phyloP scores from a whole-genome alignment of 2,888 invertebrate species.

The Drosophila koepferae region DNA sequence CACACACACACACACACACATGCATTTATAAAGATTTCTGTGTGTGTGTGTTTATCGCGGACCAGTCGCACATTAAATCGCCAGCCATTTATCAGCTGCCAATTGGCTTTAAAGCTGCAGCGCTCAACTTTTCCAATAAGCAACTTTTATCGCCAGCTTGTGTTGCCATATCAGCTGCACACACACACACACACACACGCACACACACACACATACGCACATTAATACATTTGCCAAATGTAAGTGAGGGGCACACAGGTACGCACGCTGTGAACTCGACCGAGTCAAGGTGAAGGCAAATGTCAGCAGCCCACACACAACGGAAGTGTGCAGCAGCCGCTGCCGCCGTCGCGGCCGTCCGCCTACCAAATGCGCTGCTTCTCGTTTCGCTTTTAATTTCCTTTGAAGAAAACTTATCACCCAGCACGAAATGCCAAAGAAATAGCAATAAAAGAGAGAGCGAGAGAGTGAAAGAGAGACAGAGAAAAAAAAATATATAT shows the following conservation, averaged over 20 bases:
- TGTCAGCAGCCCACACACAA: conserved; percentile 54
- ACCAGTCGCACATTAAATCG: conserved; percentile 46
- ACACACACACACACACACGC: conserved; percentile 4
- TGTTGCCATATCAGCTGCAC: conserved; percentile 46
- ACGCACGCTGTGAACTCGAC: conserved; percentile 42
- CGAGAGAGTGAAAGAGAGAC: conserved; percentile 8
- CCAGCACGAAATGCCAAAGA: conserved; percentile 64
- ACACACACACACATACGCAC: not conserved
- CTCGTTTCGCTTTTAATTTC: conserved; percentile 68
- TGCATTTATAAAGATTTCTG: not conserved
- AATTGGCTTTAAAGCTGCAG: conserved; percentile 57
- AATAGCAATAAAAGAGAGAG: conserved; percentile 53
- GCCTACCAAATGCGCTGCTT: conserved; percentile 19
- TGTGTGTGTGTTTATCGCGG: conserved; percentile 4
- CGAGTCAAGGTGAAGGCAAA: conserved; percentile 69
- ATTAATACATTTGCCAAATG: conserved; percentile 9
- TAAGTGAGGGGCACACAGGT: not conserved
- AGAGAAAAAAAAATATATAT: conserved; percentile 6
- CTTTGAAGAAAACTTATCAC: conserved; percentile 71
- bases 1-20: not conserved
- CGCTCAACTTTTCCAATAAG: conserved; percentile 61
- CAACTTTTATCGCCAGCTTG: conserved; percentile 61
- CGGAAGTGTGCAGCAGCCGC: conserved; percentile 52
- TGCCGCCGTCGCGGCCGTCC: not conserved
- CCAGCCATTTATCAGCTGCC: conserved; percentile 51